Evolutionary conservation across 1,140 invertebrate genomes (phyloP).

Genomic region (Drosophila nigromelanica): DNA sequence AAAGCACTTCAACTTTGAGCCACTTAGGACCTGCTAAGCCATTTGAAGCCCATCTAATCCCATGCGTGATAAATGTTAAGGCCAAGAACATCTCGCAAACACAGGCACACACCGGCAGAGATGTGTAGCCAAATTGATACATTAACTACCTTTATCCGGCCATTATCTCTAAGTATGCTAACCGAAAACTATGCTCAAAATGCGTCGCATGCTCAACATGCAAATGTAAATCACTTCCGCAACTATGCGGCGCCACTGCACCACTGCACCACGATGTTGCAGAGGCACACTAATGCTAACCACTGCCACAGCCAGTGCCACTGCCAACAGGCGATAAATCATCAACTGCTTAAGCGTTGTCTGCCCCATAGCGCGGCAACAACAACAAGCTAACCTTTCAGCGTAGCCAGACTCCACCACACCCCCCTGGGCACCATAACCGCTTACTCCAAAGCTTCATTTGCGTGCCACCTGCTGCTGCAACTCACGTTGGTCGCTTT

Average conservation of each 20-base stretch:
- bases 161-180: conserved; percentile 59
- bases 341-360: conserved; percentile 78
- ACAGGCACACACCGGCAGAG: conserved; percentile 8
- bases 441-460: conserved; percentile 14
- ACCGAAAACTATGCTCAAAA: conserved; percentile 74
- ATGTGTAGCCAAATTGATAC: conserved; percentile 59
- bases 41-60: conserved; percentile 12
- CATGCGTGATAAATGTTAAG: conserved; percentile 13
- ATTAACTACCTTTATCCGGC: conserved; percentile 80
- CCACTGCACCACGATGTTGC: conserved; percentile 20
- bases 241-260: conserved; percentile 13
- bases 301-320: conserved; percentile 52
- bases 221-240: conserved; percentile 79
- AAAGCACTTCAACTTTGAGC: conserved; percentile 5
- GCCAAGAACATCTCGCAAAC: neutral
- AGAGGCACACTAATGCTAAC: conserved; percentile 41
- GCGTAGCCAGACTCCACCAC: neutral
- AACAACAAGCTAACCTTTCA: conserved; percentile 28
- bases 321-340: conserved; percentile 72
- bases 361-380: conserved; percentile 24
- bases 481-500: conserved; percentile 69
- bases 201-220: conserved; percentile 70
- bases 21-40: conserved; percentile 18
- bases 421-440: neutral
- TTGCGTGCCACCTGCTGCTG: conserved; percentile 43